Base-by-base conservation (phyloP, 2,113 vertebrate genomes). In the Brevimyrus niger region DNA sequence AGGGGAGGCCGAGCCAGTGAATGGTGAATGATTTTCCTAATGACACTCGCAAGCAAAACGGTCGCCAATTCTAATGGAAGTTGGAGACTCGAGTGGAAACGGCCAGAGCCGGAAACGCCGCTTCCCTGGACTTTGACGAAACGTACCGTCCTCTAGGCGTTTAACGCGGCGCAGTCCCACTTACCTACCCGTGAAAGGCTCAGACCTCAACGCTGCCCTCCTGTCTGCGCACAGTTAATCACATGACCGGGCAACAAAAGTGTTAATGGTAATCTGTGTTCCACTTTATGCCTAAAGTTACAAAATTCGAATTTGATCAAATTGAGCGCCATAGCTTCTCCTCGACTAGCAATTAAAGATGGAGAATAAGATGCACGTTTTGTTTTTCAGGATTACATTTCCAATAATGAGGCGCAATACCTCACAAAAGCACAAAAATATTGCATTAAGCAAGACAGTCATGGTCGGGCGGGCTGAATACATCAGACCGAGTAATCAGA, bases 11-110 rank as follows among this genome's bases (percentile, higher is more conserved):
- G 90, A 44, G 87, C 61, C 0, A 23, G 51, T 84, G 73, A 89
- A 46, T 89, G 55, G 46, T 35, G 91, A 92, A 91, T 86, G n/a
- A 50, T 1, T 85, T 92, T 87, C 88, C 89, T 58, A 93, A 93
- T 89, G 88, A 44, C 3, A 89, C 42, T 47, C 86, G 86, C 89
- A 90, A 92, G 92, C 82, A 80, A 88, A 90, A 92, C 46, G 0
- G 61, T 0, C 21, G 65, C 38, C 61, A 69, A 90, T 51, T 8
- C 88, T 89, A 92, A n/a, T 80, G 23, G 85, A 1, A 35, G 88
- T 88, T 21, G 89, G 17, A 9, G 3, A 65, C 35, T n/a, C 44
- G 87, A 83, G 91, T 88, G 55, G 10, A 8, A 58, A 50, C 7
- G 87, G 61, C 91, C 13, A 35, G 31, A 84, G 76, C 87, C 50